Evolutionary conservation across 92 coral and sea anemone genomes (phyloP).

Genomic region (Phenganax subtilis): DNA sequence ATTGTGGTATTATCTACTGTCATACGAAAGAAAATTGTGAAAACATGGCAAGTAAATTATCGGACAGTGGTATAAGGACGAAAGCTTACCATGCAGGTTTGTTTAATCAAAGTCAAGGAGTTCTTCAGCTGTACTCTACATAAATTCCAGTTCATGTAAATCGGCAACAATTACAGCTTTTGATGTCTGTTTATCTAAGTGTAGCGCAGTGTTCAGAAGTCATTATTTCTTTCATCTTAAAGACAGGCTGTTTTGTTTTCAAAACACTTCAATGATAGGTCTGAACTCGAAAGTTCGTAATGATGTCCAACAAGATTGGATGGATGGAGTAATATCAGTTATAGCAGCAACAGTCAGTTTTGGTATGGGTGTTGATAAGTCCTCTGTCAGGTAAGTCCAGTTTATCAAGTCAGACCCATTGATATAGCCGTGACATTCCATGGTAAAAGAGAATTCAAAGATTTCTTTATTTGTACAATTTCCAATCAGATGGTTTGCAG

Average conservation of each 20-base stretch:
- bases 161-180: not conserved
- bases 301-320: slow-evolving; percentile 88
- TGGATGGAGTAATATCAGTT: slow-evolving; percentile 82
- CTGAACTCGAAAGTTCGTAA: slow-evolving; percentile 65
- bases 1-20: slow-evolving; percentile 95
- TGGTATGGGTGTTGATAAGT: slow-evolving; percentile 98
- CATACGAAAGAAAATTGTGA: slow-evolving; percentile 91
- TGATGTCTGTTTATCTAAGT: too few species aligned
- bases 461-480: too few species aligned
- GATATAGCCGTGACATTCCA: too few species aligned
- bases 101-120: not conserved
- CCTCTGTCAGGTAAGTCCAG: slow-evolving; percentile 69
- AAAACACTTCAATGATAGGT: not conserved
- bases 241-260: not conserved
- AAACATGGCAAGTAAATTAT: slow-evolving; percentile 77
- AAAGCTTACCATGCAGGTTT: slow-evolving; percentile 97
- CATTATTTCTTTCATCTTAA: not conserved
- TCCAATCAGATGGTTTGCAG: not conserved
- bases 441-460: too few species aligned
- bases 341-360: slow-evolving; percentile 95
- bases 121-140: not conserved
- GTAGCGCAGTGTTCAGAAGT: not conserved
- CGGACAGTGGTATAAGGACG: slow-evolving; percentile 66
- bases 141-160: not conserved
- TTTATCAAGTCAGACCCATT: not conserved